A percentile compares a stretch with the other conserved stretches of the same genome.
phyloP scores from a whole-genome alignment of 2,797 vertebrate species.

The Lepilemur ruficaudatus region DNA sequence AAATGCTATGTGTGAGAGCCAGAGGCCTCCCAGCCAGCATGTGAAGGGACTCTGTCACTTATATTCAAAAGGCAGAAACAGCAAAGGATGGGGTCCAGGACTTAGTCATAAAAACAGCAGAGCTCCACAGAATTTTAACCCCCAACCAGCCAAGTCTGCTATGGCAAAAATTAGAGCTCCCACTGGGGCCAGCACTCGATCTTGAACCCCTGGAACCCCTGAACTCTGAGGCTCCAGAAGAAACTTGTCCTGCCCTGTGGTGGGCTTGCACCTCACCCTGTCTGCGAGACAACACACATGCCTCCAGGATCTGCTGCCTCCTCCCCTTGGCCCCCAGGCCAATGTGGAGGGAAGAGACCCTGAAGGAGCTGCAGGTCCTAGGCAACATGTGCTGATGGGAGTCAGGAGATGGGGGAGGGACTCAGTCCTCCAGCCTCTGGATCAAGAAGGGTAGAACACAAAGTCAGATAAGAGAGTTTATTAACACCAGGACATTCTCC shows the following conservation, averaged over 20 bases:
- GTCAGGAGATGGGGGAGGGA: no score
- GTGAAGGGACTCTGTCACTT: background rate
- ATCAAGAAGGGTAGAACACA: background rate
- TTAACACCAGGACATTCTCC: background rate
- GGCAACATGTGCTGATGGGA: background rate
- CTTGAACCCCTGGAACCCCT: background rate
- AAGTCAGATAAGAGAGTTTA: background rate
- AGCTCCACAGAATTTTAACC: background rate
- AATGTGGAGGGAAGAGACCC: background rate
- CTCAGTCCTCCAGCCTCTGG: background rate
- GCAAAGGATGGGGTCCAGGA: no score
- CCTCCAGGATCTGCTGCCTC: background rate
- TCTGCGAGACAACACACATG: background rate
- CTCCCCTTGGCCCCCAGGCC: background rate
- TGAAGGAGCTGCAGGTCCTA: background rate
- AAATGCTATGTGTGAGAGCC: background rate
- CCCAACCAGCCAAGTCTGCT: background rate
- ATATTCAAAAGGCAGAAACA: background rate
- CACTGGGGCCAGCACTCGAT: accelerated
- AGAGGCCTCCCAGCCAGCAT: background rate
- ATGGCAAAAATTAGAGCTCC: background rate
- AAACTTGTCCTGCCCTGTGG: background rate
- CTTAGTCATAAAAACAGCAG: background rate
- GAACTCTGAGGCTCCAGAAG: background rate
- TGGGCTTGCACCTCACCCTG: accelerated